Evolutionary conservation across 2,888 invertebrate genomes (phyloP).

Genomic region (Panzeria rudis): DNA sequence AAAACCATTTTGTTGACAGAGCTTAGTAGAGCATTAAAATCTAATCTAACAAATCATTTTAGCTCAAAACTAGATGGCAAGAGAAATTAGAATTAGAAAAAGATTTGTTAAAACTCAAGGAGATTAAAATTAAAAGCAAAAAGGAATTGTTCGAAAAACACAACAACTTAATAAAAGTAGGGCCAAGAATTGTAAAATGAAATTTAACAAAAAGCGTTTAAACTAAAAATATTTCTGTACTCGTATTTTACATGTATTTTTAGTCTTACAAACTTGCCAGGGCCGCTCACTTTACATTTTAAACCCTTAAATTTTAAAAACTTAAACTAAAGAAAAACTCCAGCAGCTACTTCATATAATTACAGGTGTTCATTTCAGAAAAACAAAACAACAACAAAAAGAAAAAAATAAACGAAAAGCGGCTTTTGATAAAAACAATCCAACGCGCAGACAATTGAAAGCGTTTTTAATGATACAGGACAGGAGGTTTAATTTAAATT

Average conservation of each 20-base stretch:
- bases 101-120: slow-evolving; percentile 54
- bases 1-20: slow-evolving; percentile 72
- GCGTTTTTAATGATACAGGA: slow-evolving; percentile 59
- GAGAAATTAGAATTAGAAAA: slow-evolving; percentile 53
- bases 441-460: slow-evolving; percentile 48
- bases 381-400: not conserved
- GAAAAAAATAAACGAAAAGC: slow-evolving; percentile 28
- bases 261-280: not conserved
- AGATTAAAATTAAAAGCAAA: slow-evolving; percentile 47
- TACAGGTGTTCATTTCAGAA: slow-evolving; percentile 69
- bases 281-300: slow-evolving; percentile 1
- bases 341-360: slow-evolving; percentile 43
- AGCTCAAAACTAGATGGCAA: slow-evolving; percentile 39
- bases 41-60: slow-evolving; percentile 71
- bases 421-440: slow-evolving; percentile 43
- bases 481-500: slow-evolving; percentile 59
- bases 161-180: not conserved
- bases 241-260: not conserved
- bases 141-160: slow-evolving; percentile 1
- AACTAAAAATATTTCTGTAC: not conserved
- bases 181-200: not conserved
- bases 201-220: not conserved
- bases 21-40: slow-evolving; percentile 71
- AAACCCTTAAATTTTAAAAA: slow-evolving; percentile 27
- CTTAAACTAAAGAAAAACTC: not conserved